These are phyloP conservation scores for Hypomecis atomaria DNA, from an alignment of 2,888 invertebrate species.

Conservation along the genomic window DNA sequence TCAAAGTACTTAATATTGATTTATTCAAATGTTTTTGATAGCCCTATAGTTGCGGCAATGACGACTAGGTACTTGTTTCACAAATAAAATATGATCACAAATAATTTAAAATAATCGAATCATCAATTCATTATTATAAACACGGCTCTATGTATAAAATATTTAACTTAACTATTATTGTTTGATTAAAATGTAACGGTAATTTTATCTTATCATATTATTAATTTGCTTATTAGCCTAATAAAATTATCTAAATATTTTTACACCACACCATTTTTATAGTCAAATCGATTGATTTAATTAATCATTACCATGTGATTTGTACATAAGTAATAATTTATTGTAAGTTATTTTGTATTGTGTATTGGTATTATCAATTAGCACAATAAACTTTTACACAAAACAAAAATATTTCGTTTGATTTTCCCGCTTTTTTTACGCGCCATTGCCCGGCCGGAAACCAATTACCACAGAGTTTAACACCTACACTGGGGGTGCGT, in stretches of 20 bases:
- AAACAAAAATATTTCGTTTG: slow-evolving; percentile 3
- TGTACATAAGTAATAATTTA: slow-evolving; percentile 53
- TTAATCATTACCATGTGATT: slow-evolving; percentile 49
- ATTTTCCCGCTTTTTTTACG: slow-evolving; percentile 1
- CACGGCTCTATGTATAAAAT: neutral
- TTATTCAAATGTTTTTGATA: too few relatives aligned
- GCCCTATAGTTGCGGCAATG: too few relatives aligned
- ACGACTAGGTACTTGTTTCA: too few relatives aligned
- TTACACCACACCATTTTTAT: slow-evolving; percentile 5
- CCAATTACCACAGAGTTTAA: too few relatives aligned
- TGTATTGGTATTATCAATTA: slow-evolving; percentile 51
- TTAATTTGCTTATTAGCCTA: neutral
- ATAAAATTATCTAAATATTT: neutral
- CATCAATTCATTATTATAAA: neutral
- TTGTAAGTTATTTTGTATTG: slow-evolving; percentile 41
- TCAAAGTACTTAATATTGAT: too few relatives aligned
- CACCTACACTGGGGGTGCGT: too few relatives aligned
- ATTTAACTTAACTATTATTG: neutral
- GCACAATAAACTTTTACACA: slow-evolving; percentile 65
- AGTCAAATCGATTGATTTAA: slow-evolving; percentile 20
- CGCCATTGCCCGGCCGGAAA: too few relatives aligned
- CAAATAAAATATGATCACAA: too few relatives aligned
- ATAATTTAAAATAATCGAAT: too few relatives aligned
- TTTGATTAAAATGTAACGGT: neutral
- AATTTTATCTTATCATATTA: neutral